Evolutionary conservation across 92 coral and sea anemone species (phyloP).

Genomic region (Epizoanthus ramosus): DNA sequence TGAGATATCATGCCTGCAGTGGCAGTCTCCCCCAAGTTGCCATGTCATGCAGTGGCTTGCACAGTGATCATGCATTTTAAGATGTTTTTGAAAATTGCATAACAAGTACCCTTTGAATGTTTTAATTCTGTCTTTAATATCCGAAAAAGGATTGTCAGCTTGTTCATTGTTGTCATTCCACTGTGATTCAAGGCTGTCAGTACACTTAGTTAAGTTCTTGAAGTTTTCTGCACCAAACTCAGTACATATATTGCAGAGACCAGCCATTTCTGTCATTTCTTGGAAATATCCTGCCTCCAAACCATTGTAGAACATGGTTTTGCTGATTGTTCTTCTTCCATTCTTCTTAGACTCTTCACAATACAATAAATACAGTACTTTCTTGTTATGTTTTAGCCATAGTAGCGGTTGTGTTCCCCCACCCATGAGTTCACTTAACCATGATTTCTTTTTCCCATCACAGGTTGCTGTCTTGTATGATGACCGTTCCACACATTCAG

Average conservation of each 20-base stretch:
- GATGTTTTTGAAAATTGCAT: not conserved
- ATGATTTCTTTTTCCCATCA: constrained; percentile 36
- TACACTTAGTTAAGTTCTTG: not conserved
- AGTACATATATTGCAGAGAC: constrained; percentile 48
- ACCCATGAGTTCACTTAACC: constrained; percentile 49
- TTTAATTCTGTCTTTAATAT: constrained; percentile 16
- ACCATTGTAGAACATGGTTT: constrained; percentile 25
- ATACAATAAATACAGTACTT: constrained; percentile 32
- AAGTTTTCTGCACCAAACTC: constrained; percentile 49
- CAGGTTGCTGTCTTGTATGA: constrained; percentile 42
- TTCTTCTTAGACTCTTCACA: constrained; percentile 12
- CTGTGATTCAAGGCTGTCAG: not conserved
- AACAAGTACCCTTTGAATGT: constrained; percentile 16
- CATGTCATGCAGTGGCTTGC: constrained; percentile 32
- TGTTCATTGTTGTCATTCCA: constrained; percentile 20
- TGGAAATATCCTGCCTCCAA: constrained; percentile 41
- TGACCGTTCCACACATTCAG: constrained; percentile 44
- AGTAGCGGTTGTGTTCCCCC: constrained; percentile 49
- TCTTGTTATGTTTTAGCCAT: constrained; percentile 48
- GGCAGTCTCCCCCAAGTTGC: constrained; percentile 34
- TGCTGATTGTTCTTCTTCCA: constrained; percentile 30
- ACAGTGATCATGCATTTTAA: constrained; percentile 32
- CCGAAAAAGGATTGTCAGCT: constrained; percentile 16
- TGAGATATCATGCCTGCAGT: constrained; percentile 14
- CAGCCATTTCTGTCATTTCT: constrained; percentile 45